Percentiles rank a stretch among this genome's conserved stretches.
phyloP scores from a whole-genome alignment of 2,113 vertebrate genomes.

The Proteles cristata region DNA sequence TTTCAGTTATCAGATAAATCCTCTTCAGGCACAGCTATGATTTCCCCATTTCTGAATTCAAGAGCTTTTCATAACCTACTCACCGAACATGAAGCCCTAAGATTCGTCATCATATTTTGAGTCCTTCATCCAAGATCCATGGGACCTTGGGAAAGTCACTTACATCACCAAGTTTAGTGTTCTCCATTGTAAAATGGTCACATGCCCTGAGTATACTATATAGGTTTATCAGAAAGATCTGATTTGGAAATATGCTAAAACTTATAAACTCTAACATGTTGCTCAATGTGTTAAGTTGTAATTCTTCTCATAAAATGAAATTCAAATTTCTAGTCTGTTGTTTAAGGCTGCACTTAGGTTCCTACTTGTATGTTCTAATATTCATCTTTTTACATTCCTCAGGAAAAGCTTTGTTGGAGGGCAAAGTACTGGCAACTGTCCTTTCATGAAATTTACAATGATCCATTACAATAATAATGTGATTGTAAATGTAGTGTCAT shows the following conservation, averaged over 20 bases:
- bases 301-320: neutral
- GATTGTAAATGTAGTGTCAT: neutral
- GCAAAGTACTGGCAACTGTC: neutral
- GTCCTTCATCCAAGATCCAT: neutral
- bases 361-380: neutral
- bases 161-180: neutral
- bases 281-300: neutral
- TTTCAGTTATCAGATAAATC: neutral
- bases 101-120: neutral
- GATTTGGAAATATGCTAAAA: neutral
- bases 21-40: neutral
- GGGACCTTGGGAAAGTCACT: neutral
- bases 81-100: neutral
- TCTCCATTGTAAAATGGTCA: neutral
- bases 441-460: neutral
- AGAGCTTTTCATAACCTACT: neutral
- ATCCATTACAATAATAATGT: neutral
- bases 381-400: neutral
- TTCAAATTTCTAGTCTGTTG: neutral
- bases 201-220: neutral
- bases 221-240: neutral
- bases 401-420: neutral
- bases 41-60: constrained; percentile 5
- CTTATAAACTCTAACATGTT: neutral
- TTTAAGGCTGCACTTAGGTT: neutral